phyloP scores from a whole-genome alignment of 2,888 invertebrate genomes.

The Salpingus planirostris region DNA sequence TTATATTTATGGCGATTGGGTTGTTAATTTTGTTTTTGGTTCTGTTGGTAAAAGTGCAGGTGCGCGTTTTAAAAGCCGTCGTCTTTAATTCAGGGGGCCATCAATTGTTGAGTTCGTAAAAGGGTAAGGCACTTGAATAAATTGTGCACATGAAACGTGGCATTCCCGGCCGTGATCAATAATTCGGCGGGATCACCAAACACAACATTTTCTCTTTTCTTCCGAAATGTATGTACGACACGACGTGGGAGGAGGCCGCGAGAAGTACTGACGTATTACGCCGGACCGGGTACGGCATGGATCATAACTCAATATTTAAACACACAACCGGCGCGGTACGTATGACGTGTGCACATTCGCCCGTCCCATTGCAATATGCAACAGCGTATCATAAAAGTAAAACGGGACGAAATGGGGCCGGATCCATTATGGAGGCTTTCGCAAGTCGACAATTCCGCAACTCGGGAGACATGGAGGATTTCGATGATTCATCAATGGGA shows the following conservation, averaged over 20 bases:
- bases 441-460: conserved; percentile 12
- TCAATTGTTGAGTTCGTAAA: too few relatives aligned
- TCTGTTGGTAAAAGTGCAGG: too few relatives aligned
- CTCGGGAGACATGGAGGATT: background rate
- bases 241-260: conserved; percentile 12
- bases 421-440: conserved; percentile 11
- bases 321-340: conserved; percentile 13
- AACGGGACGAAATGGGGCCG: conserved; percentile 4
- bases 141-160: conserved; percentile 15
- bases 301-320: conserved; percentile 23
- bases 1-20: too few relatives aligned
- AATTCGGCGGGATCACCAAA: conserved; percentile 16
- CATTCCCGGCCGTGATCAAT: conserved; percentile 15
- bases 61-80: too few relatives aligned
- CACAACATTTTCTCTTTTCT: conserved; percentile 10
- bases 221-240: conserved; percentile 14
- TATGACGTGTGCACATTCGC: conserved; percentile 16
- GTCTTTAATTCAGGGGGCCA: too few relatives aligned
- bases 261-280: conserved; percentile 15
- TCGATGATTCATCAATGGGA: conserved; percentile 1
- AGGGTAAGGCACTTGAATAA: too few relatives aligned
- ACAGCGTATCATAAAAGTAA: conserved; percentile 9
- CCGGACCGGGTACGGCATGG: conserved; percentile 16
- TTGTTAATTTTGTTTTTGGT: too few relatives aligned
- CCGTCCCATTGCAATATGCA: conserved; percentile 12